These are phyloP conservation scores for Rhyacichthys aspro DNA, from an alignment of 2,797 vertebrate genomes.

Conservation along the genomic window DNA sequence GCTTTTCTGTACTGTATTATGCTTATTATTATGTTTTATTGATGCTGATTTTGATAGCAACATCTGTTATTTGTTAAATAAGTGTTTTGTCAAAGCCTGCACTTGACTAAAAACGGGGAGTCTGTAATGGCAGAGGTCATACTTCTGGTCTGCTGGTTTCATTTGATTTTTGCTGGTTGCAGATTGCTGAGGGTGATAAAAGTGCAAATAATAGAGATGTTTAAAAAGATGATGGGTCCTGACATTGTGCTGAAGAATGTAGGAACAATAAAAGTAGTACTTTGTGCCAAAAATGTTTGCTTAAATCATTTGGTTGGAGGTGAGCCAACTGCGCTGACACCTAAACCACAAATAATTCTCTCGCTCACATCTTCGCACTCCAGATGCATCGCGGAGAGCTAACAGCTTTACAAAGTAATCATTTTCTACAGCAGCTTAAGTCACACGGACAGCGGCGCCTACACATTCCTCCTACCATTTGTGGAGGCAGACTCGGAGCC, in stretches of 20 bases:
- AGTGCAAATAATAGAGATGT: no score
- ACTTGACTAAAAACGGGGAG: background rate
- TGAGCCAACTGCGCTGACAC: background rate
- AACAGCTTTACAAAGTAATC: conserved; percentile 16
- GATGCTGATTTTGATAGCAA: conserved; percentile 1
- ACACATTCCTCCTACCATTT: conserved; percentile 37
- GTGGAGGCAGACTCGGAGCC: conserved; percentile 23
- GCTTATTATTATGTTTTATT: no score
- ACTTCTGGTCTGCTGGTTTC: background rate
- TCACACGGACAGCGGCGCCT: conserved; percentile 18
- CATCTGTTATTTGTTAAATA: background rate
- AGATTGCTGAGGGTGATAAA: no score
- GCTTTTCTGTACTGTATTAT: conserved; percentile 4
- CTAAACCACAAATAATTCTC: background rate
- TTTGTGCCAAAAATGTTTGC: no score
- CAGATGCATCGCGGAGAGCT: conserved; percentile 14
- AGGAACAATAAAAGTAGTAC: no score
- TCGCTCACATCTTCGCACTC: background rate
- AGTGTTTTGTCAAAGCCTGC: background rate
- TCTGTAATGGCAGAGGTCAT: background rate
- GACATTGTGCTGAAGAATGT: no score
- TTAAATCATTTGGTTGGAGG: background rate
- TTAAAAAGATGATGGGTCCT: no score
- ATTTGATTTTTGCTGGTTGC: background rate
- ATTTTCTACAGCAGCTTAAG: conserved; percentile 34